Evolutionary conservation across 30 jellyfish, hydroid and myxozoan species (phyloP).

Genomic region (Pseudorhiza aurosa): DNA sequence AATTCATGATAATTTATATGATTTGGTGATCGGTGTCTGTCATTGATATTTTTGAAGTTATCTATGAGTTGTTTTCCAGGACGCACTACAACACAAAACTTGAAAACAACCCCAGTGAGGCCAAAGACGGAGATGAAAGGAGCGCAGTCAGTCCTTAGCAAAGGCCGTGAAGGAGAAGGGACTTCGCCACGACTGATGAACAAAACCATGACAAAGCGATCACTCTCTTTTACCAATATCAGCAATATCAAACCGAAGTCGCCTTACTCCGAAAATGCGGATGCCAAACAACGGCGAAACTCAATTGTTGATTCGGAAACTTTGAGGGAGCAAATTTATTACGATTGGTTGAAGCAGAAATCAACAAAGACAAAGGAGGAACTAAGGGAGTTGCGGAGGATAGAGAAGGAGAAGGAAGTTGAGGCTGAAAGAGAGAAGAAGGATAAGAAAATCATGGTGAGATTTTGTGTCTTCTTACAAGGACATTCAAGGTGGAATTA

Average conservation of each 20-base stretch:
- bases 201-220: conserved; percentile 23
- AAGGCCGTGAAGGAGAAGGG: background rate
- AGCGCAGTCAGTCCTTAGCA: background rate
- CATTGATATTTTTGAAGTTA: too few species aligned
- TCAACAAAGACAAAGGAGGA: conserved; percentile 24
- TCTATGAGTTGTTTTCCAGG: too few species aligned
- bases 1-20: too few species aligned
- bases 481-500: too few species aligned
- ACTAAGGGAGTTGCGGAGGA: conserved; percentile 4
- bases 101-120: conserved; percentile 38
- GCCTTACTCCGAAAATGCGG: conserved; percentile 28
- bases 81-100: background rate
- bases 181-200: conserved; percentile 1
- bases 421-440: conserved; percentile 57
- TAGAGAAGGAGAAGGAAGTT: conserved; percentile 54
- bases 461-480: too few species aligned
- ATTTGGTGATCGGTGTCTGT: too few species aligned
- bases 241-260: conserved; percentile 65
- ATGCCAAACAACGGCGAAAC: background rate
- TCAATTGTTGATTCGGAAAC: conserved; percentile 48
- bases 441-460: conserved; percentile 35
- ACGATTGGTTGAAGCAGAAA: conserved; percentile 84
- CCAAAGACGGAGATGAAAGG: conserved; percentile 20
- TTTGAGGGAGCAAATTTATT: conserved; percentile 76
- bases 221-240: conserved; percentile 60